A percentile compares a stretch with the other conserved stretches of the same genome.
These are phyloP conservation scores for Thecophora atra DNA, from an alignment of 2,888 invertebrate genomes.

Conservation along the genomic window DNA sequence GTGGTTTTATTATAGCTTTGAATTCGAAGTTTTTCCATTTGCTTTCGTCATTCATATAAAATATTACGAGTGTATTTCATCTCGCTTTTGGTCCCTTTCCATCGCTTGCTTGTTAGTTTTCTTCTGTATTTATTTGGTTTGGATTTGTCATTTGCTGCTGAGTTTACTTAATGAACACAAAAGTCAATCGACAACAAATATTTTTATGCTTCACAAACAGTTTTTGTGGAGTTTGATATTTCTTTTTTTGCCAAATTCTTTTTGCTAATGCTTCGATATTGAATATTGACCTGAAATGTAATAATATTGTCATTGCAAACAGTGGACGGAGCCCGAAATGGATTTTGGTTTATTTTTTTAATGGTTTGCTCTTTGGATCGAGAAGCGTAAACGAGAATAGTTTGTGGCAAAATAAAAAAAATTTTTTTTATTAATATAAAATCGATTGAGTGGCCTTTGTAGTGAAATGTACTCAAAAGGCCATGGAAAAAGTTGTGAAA, in stretches of 20 bases:
- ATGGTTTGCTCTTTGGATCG: not conserved
- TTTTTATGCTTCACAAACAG: conserved; percentile 10
- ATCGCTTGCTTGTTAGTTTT: not conserved
- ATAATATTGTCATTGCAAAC: conserved; percentile 6
- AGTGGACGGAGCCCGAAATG: not conserved
- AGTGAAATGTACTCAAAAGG: too few species aligned
- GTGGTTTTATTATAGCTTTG: too few species aligned
- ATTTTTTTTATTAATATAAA: too few species aligned
- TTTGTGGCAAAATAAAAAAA: too few species aligned
- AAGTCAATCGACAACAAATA: conserved; percentile 26
- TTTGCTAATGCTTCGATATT: not conserved
- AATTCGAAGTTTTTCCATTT: too few species aligned
- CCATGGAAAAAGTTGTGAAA: too few species aligned
- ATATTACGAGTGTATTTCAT: too few species aligned
- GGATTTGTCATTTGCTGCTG: conserved; percentile 22
- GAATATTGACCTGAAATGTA: conserved; percentile 7
- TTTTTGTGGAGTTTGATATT: not conserved
- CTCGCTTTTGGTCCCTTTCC: not conserved
- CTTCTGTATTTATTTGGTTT: conserved; percentile 12
- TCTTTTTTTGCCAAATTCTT: not conserved
- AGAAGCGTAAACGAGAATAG: not conserved
- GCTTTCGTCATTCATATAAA: too few species aligned
- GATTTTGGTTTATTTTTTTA: not conserved
- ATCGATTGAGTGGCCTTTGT: too few species aligned
- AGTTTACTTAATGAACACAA: conserved; percentile 32